Evolutionary conservation across 2,888 invertebrate species (phyloP).

Genomic region (Lepidochitona cinerea): DNA sequence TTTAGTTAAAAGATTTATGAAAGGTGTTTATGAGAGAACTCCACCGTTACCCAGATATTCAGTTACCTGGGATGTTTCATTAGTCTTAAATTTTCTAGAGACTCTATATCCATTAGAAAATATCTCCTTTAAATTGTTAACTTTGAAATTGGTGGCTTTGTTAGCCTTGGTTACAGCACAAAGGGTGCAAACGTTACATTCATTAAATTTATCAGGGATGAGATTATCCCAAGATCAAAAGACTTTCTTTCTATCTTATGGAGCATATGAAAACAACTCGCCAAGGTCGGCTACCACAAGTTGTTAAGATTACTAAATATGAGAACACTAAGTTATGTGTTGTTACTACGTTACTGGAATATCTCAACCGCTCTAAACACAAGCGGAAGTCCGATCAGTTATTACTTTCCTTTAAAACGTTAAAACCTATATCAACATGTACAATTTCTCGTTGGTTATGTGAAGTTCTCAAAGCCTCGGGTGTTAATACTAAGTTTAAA

Average conservation of each 20-base stretch:
- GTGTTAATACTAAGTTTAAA: neutral
- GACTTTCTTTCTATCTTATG: too few relatives aligned
- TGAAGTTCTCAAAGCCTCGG: neutral
- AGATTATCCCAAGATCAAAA: neutral
- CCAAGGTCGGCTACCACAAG: neutral
- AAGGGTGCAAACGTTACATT: neutral
- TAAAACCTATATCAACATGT: neutral
- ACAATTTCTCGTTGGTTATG: neutral
- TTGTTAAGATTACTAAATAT: too few relatives aligned
- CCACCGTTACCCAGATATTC: neutral
- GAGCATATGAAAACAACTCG: neutral
- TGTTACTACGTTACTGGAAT: neutral
- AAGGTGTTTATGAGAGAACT: neutral
- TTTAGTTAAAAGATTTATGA: neutral
- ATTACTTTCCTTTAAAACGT: neutral
- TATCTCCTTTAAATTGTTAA: neutral
- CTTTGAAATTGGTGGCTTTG: neutral
- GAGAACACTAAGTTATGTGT: neutral
- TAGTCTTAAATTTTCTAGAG: neutral
- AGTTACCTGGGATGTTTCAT: neutral
- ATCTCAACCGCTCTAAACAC: neutral
- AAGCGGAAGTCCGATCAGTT: neutral
- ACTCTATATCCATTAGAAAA: neutral
- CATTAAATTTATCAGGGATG: neutral
- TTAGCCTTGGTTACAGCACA: neutral